Evolutionary conservation across 2,797 vertebrate genomes (phyloP), one percentile per base, ranked within the genome.

Genomic region (Oreortyx pictus): DNA sequence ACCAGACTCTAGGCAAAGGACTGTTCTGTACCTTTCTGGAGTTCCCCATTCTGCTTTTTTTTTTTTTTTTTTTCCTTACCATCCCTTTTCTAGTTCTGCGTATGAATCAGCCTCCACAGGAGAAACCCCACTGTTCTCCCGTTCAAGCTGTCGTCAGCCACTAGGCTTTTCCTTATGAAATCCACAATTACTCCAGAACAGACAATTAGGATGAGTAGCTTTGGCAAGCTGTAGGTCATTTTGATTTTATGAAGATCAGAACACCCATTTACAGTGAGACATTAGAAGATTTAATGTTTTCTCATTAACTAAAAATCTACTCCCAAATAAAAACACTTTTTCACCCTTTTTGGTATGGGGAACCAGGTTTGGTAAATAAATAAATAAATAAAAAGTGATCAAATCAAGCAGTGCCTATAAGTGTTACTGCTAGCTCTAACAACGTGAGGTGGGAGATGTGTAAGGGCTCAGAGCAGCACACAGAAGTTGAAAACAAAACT

Each of bases 361-460:
- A 27, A 70, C 14, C 35, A 89, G 13, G 13, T 67, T 80, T 64
- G 7, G 3, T 5, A 70, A 56, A 85, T 86, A 10, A 31, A 52
- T 16, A 29, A 9, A 49, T 14, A 41, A 41, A 41, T 25, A 25
- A 19, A 29, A 29, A 41, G 25, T 61, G 60, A 19, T 19, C 2
- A 85, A 60, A 72, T n/a, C 41, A 68, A 76, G 10, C 23, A 65
- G 13, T 82, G n/a, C 4, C 6, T 47, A 4, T 23, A 66, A 56
- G 18, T 8, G 15, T 86, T 83, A 65, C 46, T 43, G 56, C 15
- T 37, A 81, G 67, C 20, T 56, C 24, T 5, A 75, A 20, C 15
- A 5, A 25, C 24, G 7, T 2, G 2, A 14, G 4, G 23, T 31
- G 6, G 7, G 4, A 7, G 57, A n/a, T 33, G 23, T 13, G 15